Conservation (phyloP, 2,113 vertebrate genomes). For the Puntigrus tetrazona region DNA sequence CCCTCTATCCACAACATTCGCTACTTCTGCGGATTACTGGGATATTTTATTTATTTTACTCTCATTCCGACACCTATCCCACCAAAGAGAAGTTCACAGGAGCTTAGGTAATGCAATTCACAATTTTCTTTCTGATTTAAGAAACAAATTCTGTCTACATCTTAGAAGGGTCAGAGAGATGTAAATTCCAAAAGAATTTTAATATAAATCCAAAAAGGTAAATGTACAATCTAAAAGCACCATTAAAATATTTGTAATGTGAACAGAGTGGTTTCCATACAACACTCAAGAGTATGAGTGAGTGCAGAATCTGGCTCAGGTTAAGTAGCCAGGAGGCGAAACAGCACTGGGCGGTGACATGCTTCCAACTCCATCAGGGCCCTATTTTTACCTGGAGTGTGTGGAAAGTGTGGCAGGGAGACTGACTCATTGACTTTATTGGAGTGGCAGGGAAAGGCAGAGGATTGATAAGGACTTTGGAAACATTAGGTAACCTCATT, state of each 20-base stretch:
- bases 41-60: too few relatives aligned
- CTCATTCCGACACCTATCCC: too few relatives aligned
- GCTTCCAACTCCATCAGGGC: constrained; percentile 37
- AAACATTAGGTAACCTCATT: constrained; percentile 19
- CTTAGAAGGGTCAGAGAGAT: too few relatives aligned
- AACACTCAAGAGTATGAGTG: neutral
- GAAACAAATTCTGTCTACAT: too few relatives aligned
- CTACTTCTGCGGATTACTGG: too few relatives aligned
- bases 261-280: neutral
- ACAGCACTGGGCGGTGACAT: neutral
- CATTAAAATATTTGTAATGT: neutral
- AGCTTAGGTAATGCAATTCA: too few relatives aligned
- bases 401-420: constrained; percentile 41
- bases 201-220: neutral
- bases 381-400: constrained; percentile 51
- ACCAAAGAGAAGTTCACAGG: too few relatives aligned
- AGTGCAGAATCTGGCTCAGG: neutral
- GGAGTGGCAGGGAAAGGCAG: constrained; percentile 46
- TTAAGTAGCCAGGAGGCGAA: neutral
- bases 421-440: constrained; percentile 30
- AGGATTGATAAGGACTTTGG: constrained; percentile 49
- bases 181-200: neutral
- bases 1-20: too few relatives aligned
- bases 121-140: too few relatives aligned
- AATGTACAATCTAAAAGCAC: too few relatives aligned